Percentiles rank a stretch among this genome's conserved stretches.
phyloP scores from a whole-genome alignment of 2,113 vertebrate genomes.

The Vombatus ursinus region DNA sequence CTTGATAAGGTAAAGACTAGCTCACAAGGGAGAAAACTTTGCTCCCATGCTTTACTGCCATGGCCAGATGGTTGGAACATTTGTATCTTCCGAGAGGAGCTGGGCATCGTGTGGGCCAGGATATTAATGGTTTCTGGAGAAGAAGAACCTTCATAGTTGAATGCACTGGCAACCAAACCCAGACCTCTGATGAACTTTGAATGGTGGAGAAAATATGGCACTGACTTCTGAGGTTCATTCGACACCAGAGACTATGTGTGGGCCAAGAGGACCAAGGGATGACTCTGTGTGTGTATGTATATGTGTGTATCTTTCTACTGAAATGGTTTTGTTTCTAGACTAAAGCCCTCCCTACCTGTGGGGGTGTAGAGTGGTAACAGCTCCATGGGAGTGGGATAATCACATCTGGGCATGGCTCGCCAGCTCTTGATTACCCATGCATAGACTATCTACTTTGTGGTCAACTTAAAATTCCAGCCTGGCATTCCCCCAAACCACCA shows the following conservation, averaged over 20 bases:
- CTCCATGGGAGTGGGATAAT: background rate
- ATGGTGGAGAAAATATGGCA: background rate
- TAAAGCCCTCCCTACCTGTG: background rate
- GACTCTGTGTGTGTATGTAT: background rate
- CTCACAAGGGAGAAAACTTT: background rate
- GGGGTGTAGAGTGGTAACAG: background rate
- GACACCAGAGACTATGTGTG: background rate
- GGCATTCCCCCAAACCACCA: background rate
- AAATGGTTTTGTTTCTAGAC: background rate
- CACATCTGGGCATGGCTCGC: background rate
- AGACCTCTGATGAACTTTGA: background rate
- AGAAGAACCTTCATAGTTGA: background rate
- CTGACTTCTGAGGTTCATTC: background rate
- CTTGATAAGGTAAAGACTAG: background rate
- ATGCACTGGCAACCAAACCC: background rate
- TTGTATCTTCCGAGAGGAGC: background rate
- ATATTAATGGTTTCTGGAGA: background rate
- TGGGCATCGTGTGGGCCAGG: background rate
- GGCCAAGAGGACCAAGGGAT: background rate
- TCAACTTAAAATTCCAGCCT: background rate
- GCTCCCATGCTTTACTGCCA: background rate
- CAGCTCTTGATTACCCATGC: background rate
- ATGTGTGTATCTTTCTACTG: background rate
- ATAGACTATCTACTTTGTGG: background rate
- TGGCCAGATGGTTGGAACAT: background rate